Evolutionary conservation across 2,797 vertebrate species (phyloP).

Genomic region (Rhinella marina): DNA sequence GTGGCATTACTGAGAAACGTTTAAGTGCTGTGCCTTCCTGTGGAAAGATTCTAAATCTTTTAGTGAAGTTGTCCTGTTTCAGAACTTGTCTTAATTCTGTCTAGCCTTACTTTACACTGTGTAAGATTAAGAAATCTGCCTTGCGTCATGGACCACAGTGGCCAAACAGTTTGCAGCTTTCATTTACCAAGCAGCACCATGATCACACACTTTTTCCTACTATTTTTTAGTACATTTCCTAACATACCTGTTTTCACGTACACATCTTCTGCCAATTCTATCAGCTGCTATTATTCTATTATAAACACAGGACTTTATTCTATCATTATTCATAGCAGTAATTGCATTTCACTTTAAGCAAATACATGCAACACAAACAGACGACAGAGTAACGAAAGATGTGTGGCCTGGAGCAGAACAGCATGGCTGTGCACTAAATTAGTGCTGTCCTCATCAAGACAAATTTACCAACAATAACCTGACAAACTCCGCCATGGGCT

Average conservation of each 20-base stretch:
- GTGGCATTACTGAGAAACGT: too few species aligned
- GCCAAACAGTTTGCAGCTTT: too few species aligned
- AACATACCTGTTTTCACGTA: background rate
- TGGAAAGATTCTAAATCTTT: too few species aligned
- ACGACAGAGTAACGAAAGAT: slow-evolving; percentile 5
- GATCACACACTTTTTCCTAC: too few species aligned
- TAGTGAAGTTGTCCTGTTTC: too few species aligned
- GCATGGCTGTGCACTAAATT: slow-evolving; percentile 19
- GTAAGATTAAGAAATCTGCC: too few species aligned
- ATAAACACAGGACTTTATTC: background rate
- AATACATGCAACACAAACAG: slow-evolving; percentile 20
- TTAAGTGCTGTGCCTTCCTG: too few species aligned
- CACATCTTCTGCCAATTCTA: background rate
- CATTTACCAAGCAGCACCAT: too few species aligned
- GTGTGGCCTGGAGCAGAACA: slow-evolving; percentile 29
- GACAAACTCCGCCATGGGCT: slow-evolving; percentile 37
- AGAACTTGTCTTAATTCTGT: too few species aligned
- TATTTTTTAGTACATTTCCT: too few species aligned
- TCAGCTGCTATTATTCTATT: slow-evolving; percentile 12
- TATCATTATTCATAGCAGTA: slow-evolving; percentile 11
- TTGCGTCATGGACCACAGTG: too few species aligned
- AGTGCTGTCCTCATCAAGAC: slow-evolving; percentile 38
- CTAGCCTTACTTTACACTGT: too few species aligned
- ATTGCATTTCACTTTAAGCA: slow-evolving; percentile 7
- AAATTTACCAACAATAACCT: slow-evolving; percentile 43